phyloP scores from a whole-genome alignment of 1,140 invertebrate species.

The Drosophila quadrilineata region DNA sequence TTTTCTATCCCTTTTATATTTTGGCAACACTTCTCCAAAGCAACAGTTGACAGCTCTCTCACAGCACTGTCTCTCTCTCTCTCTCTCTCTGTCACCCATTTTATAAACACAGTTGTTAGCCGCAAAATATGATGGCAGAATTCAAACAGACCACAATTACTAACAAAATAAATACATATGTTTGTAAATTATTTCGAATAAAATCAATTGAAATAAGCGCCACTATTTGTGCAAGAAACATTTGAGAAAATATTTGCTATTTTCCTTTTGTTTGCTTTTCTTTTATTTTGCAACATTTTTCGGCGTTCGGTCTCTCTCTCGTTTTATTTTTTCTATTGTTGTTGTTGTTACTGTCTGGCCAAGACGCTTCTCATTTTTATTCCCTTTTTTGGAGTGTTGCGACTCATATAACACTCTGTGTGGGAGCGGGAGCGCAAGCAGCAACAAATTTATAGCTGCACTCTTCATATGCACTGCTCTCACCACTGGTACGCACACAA shows the following conservation, averaged over 20 bases:
- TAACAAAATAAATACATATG: slow-evolving; percentile 31
- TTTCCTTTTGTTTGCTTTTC: slow-evolving; percentile 56
- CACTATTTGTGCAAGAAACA: slow-evolving; percentile 20
- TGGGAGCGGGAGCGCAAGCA: slow-evolving; percentile 55
- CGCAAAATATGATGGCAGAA: slow-evolving; percentile 38
- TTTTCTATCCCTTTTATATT: too few relatives aligned
- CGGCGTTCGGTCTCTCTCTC: slow-evolving; percentile 52
- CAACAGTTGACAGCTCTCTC: slow-evolving; percentile 49
- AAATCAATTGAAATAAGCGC: too few relatives aligned
- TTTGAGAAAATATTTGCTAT: slow-evolving; percentile 40
- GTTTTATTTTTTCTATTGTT: slow-evolving; percentile 34
- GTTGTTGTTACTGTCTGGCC: slow-evolving; percentile 47
- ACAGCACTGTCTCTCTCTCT: slow-evolving; percentile 4
- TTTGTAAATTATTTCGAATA: not conserved
- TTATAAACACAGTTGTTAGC: slow-evolving; percentile 42
- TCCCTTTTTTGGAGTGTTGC: slow-evolving; percentile 77
- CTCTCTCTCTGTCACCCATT: slow-evolving; percentile 18
- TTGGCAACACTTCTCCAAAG: too few relatives aligned
- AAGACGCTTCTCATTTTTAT: slow-evolving; percentile 73
- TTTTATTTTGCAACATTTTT: slow-evolving; percentile 69
- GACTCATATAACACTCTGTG: slow-evolving; percentile 76
- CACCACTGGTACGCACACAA: slow-evolving; percentile 50
- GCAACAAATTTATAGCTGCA: slow-evolving; percentile 65
- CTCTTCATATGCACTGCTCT: slow-evolving; percentile 65
- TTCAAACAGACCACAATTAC: slow-evolving; percentile 53